Evolutionary conservation across 1,140 invertebrate species (phyloP), one percentile per base, ranked within the genome.

Genomic region (Scaptomyza hsui): DNA sequence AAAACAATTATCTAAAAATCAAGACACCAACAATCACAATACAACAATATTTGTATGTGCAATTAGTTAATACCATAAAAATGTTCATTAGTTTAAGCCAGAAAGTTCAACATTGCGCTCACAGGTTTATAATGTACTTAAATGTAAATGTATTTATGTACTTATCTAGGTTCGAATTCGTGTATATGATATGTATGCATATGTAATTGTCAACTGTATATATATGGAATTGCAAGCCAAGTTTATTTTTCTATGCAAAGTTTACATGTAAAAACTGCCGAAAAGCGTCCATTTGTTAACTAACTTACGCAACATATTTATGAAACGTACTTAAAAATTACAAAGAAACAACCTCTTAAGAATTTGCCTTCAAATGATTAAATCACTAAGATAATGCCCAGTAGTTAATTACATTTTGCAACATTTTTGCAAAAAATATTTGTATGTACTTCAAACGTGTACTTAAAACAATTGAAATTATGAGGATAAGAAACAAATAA

Each of bases 61-160:
- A 76, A 76, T 68, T 73, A 77, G 69, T 41, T 64, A 75, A 67
- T 75, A 82, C 78, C 78, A 70, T 70, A 44, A 42, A 64, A 67
- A 78, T 82, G 78, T 82, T 82, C 78, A 83, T 78, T 68, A 78
- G 74, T n/a, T 57, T 83, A 83, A 82, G 79, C 42, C n/a, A 21
- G 48, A 67, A 60, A 51, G 53, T 72, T 80, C 55, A 82, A 70
- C 67, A 15, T 59, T 47, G 67, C 61, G 55, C 55, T 75, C 37
- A 47, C 64, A 64, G 61, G 57, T 78, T 56, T 29, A 39, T 12
- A 48, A 45, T 65, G 44, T 67, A 18, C 32, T 42, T 42, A 7
- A 44, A 16, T 59, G 29, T 56, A 24, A 35, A 16, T 70, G 35
- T 16, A 35, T 60, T 49, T 47, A 42, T 62, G 65, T 70, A 64